Percentiles rank a stretch among this genome's conserved stretches.
Evolutionary conservation across 92 coral and sea anemone genomes (phyloP).

Genomic region (Porites evermanni): DNA sequence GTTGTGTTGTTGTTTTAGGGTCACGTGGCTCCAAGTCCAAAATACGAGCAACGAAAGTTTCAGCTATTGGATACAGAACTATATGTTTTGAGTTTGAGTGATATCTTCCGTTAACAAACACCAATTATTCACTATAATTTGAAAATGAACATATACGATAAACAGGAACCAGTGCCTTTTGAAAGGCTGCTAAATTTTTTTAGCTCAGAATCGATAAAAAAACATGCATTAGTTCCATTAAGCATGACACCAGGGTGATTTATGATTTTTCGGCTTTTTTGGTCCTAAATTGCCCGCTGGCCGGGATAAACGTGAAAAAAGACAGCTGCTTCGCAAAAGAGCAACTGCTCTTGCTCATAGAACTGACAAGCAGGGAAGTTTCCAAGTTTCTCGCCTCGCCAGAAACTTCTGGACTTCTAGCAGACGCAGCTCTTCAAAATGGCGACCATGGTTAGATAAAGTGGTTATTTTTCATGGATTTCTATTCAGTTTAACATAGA

Average conservation of each 20-base stretch:
- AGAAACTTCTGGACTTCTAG: not conserved
- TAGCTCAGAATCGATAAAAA: conserved; percentile 4
- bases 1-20: not conserved
- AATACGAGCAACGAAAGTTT: not conserved
- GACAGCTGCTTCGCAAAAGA: conserved; percentile 1
- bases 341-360: not conserved
- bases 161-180: conserved; percentile 17
- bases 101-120: not conserved
- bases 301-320: conserved; percentile 25
- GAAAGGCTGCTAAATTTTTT: not conserved
- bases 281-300: conserved; percentile 1
- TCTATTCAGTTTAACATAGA: not conserved
- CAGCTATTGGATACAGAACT: not conserved
- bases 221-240: conserved; percentile 17
- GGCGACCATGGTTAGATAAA: not conserved
- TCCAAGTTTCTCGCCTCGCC: not conserved
- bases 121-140: too few relatives aligned
- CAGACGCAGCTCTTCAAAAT: conserved; percentile 7
- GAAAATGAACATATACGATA: too few relatives aligned
- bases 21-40: conserved; percentile 11
- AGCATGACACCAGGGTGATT: conserved; percentile 36
- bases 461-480: not conserved
- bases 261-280: conserved; percentile 51
- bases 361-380: too few relatives aligned
- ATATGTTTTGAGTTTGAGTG: not conserved